Conservation (phyloP, 1,140 invertebrate genomes). For the Trichogramma pretiosum region DNA sequence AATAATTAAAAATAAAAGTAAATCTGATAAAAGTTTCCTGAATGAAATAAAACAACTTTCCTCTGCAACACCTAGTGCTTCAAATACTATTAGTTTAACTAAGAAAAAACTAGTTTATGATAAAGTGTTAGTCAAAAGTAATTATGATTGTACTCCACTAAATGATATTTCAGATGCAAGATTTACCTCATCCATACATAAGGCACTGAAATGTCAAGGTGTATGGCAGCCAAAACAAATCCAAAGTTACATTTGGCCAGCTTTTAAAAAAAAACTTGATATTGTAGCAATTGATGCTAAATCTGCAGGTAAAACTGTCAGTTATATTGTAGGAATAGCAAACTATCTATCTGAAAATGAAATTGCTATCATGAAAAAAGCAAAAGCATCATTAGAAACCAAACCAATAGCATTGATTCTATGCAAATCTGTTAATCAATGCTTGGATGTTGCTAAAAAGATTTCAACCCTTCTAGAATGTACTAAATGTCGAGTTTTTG, state of each 20-base stretch:
- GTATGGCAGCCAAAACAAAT: conserved; percentile 25
- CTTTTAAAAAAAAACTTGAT: conserved; percentile 32
- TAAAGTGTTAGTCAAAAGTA: conserved; percentile 30
- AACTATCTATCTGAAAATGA: conserved; percentile 23
- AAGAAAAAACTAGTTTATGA: conserved; percentile 22
- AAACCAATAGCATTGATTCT: conserved; percentile 30
- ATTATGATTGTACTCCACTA: conserved; percentile 22
- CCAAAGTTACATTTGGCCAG: conserved; percentile 41
- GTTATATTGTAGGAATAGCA: conserved; percentile 30
- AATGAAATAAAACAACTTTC: neutral
- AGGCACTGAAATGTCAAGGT: conserved; percentile 20
- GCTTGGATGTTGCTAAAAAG: conserved; percentile 21
- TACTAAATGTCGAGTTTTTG: conserved; percentile 24
- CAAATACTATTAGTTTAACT: neutral
- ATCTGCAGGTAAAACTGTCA: conserved; percentile 36
- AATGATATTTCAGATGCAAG: conserved; percentile 21
- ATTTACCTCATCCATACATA: conserved; percentile 30
- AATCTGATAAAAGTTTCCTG: neutral
- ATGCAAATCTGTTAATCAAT: conserved; percentile 32
- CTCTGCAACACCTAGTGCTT: neutral
- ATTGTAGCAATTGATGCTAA: conserved; percentile 32
- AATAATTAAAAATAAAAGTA: conserved; percentile 8
- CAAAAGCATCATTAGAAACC: conserved; percentile 11
- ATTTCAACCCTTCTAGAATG: conserved; percentile 21
- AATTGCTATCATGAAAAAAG: conserved; percentile 10